Evolutionary conservation across 2,888 invertebrate species (phyloP).

Genomic region (Sarcophaga caerulescens): DNA sequence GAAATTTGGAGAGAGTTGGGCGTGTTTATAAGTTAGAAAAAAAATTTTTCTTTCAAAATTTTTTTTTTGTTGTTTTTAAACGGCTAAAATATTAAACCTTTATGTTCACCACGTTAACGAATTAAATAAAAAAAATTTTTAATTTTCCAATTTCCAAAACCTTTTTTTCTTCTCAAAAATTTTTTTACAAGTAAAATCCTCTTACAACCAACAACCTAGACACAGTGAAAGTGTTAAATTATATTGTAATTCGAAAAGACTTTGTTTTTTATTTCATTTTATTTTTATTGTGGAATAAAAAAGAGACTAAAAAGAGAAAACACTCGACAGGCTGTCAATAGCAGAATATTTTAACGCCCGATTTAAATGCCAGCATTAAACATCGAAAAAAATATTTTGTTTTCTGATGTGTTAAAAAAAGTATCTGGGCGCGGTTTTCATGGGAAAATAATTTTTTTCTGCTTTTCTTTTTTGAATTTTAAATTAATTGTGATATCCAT

Average conservation of each 20-base stretch:
- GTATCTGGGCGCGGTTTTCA: neutral
- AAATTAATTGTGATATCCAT: slow-evolving; percentile 30
- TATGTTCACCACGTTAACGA: too few species aligned
- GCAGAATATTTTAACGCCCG: slow-evolving; percentile 24
- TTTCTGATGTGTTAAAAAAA: too few species aligned
- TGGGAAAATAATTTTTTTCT: neutral
- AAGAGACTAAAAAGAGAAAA: neutral
- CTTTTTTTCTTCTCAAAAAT: too few species aligned
- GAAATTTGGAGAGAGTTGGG: too few species aligned
- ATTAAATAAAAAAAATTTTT: too few species aligned
- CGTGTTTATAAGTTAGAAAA: too few species aligned
- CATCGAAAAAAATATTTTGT: neutral
- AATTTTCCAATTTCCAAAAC: too few species aligned
- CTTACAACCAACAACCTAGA: neutral
- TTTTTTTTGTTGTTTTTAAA: too few species aligned
- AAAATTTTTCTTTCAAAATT: too few species aligned
- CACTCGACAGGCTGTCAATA: slow-evolving; percentile 56
- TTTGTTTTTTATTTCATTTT: neutral
- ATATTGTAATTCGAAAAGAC: neutral
- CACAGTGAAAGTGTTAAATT: slow-evolving; percentile 25
- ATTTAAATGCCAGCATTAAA: slow-evolving; percentile 49
- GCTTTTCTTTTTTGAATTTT: neutral
- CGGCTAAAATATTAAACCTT: too few species aligned
- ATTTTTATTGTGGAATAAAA: slow-evolving; percentile 16
- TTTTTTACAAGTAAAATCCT: neutral